phyloP scores from a whole-genome alignment of 2,888 invertebrate genomes.

The Laothoe populi region DNA sequence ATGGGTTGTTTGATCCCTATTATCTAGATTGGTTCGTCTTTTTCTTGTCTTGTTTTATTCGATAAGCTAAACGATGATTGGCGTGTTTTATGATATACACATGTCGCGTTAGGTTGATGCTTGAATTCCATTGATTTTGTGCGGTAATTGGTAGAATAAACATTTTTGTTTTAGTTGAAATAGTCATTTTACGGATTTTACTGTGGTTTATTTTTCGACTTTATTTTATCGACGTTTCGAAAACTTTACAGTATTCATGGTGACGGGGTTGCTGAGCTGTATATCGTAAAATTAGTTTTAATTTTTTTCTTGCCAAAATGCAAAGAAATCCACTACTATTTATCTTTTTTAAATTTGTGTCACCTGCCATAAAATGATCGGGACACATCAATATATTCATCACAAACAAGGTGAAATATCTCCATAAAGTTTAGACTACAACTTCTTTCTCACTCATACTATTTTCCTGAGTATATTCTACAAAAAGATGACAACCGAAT shows the following conservation, averaged over 20 bases:
- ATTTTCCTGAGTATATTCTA: neutral
- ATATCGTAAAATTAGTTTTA: too few relatives aligned
- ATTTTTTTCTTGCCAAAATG: too few relatives aligned
- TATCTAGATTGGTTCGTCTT: slow-evolving; percentile 37
- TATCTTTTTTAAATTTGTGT: too few relatives aligned
- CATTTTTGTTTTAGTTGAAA: neutral
- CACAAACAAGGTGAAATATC: neutral
- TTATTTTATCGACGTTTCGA: too few relatives aligned
- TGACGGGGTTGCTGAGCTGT: too few relatives aligned
- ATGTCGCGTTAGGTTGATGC: neutral
- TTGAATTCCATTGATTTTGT: neutral
- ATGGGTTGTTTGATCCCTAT: slow-evolving; percentile 40
- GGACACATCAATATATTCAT: too few relatives aligned
- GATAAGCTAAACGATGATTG: neutral
- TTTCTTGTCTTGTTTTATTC: neutral
- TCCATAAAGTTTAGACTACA: neutral
- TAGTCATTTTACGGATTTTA: neutral
- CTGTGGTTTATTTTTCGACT: too few relatives aligned
- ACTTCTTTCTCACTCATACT: neutral
- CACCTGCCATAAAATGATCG: too few relatives aligned
- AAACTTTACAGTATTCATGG: too few relatives aligned
- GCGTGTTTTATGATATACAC: neutral
- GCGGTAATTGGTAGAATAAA: too few relatives aligned
- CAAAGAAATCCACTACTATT: too few relatives aligned
- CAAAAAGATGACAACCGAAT: neutral